These are phyloP conservation scores for Coleophora deauratella DNA, from an alignment of 2,888 invertebrate genomes.

Conservation along the genomic window DNA sequence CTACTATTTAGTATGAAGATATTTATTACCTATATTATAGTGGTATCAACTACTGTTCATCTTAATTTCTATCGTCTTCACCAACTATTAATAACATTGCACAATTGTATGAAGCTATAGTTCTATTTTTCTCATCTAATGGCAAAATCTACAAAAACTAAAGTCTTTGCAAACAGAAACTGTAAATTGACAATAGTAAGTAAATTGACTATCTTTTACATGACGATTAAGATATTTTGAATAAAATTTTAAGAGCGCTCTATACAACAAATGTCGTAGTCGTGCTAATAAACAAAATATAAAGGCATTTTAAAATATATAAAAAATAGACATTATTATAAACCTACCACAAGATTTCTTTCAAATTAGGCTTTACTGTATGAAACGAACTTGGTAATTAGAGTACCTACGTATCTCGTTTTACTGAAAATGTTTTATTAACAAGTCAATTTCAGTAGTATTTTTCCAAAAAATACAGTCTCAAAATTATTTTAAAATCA, in stretches of 20 bases:
- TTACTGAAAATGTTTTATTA: too few relatives aligned
- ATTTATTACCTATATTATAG: conserved; percentile 32
- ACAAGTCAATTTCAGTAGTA: too few relatives aligned
- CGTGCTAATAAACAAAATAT: too few relatives aligned
- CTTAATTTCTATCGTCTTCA: conserved; percentile 55
- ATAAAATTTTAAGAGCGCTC: neutral
- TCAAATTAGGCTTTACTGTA: too few relatives aligned
- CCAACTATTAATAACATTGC: conserved; percentile 53
- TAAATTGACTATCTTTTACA: conserved; percentile 15
- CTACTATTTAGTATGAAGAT: conserved; percentile 38
- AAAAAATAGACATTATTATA: too few relatives aligned
- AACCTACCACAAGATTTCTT: too few relatives aligned
- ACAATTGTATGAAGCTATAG: conserved; percentile 69
- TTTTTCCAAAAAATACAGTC: too few relatives aligned
- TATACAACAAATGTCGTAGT: too few relatives aligned
- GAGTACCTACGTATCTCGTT: too few relatives aligned
- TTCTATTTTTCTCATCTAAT: conserved; percentile 14
- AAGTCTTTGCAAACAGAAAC: conserved; percentile 18
- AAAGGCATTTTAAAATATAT: too few relatives aligned
- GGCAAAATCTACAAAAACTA: conserved; percentile 30
- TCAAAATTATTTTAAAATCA: too few relatives aligned
- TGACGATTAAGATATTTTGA: neutral
- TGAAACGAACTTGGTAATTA: too few relatives aligned
- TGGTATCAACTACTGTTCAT: conserved; percentile 28
- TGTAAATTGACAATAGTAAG: conserved; percentile 9